A percentile compares a stretch with the other conserved stretches of the same genome.
Conservation (phyloP, 2,113 vertebrate species). For the Penelope pileata region DNA sequence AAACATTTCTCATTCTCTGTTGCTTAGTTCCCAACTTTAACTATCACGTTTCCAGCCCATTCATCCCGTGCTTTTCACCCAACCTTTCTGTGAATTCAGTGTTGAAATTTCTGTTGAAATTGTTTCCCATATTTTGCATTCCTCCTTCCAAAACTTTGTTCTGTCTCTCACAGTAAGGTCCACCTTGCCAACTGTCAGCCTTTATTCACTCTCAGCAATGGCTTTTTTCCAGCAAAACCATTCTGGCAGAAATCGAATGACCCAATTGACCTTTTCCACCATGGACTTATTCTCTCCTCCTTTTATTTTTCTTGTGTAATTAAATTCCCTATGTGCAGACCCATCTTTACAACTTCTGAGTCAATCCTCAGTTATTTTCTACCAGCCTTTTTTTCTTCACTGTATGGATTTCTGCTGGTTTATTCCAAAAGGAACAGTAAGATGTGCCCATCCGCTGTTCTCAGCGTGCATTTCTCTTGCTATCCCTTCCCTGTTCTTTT, state of each 20-base stretch:
- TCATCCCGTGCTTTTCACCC: neutral
- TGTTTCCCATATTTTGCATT: neutral
- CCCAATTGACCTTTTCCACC: neutral
- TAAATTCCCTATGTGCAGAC: neutral
- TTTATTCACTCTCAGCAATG: neutral
- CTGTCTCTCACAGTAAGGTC: neutral
- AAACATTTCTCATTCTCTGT: constrained; percentile 29
- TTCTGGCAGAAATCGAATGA: neutral
- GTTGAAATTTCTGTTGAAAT: neutral
- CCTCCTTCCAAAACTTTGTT: neutral
- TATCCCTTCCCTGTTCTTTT: neutral
- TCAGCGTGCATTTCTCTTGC: neutral
- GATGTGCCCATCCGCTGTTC: neutral
- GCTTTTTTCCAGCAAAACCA: neutral
- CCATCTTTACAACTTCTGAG: neutral
- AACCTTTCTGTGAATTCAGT: neutral
- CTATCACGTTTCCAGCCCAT: neutral
- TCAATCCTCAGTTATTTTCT: neutral
- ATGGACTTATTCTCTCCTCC: neutral
- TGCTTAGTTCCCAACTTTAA: constrained; percentile 39
- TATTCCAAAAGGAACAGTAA: neutral
- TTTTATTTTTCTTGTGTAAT: neutral
- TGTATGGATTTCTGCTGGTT: neutral
- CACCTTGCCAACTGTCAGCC: neutral
- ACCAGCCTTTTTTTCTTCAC: neutral